Percentiles rank a stretch among this genome's conserved stretches.
Evolutionary conservation across 2,888 invertebrate genomes (phyloP).

Genomic region (Caenorhabditis sp.): DNA sequence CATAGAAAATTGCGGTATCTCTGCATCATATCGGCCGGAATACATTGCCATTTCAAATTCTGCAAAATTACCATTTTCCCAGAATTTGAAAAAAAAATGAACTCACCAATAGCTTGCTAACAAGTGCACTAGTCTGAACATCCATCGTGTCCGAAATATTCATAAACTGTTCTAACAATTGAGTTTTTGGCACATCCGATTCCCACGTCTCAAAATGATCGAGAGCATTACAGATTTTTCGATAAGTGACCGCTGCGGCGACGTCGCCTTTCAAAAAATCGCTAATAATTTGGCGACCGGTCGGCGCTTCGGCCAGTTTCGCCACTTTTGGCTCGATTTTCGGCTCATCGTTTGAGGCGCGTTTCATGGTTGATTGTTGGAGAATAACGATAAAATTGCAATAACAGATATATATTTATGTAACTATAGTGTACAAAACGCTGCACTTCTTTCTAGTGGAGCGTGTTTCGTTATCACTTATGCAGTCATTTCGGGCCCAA

Average conservation of each 20-base stretch:
- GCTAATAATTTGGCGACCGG: constrained; percentile 34
- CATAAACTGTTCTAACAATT: constrained; percentile 55
- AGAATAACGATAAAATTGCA: background rate
- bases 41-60: constrained; percentile 43
- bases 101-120: constrained; percentile 53
- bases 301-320: constrained; percentile 23
- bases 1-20: constrained; percentile 33
- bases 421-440: constrained; percentile 14
- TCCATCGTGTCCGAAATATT: constrained; percentile 49
- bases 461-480: constrained; percentile 36
- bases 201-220: constrained; percentile 47
- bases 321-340: constrained; percentile 10
- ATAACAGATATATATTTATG: background rate
- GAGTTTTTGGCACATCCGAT: constrained; percentile 37
- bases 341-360: background rate
- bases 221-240: constrained; percentile 54
- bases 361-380: background rate
- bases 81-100: too few relatives aligned
- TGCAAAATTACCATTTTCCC: constrained; percentile 13
- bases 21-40: constrained; percentile 33
- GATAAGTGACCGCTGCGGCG: constrained; percentile 39
- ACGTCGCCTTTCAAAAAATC: constrained; percentile 48
- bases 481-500: constrained; percentile 46
- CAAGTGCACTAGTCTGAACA: constrained; percentile 41
- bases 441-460: constrained; percentile 38